phyloP scores from a whole-genome alignment of 2,888 invertebrate species.

The Vannuccia rotundouncinata region DNA sequence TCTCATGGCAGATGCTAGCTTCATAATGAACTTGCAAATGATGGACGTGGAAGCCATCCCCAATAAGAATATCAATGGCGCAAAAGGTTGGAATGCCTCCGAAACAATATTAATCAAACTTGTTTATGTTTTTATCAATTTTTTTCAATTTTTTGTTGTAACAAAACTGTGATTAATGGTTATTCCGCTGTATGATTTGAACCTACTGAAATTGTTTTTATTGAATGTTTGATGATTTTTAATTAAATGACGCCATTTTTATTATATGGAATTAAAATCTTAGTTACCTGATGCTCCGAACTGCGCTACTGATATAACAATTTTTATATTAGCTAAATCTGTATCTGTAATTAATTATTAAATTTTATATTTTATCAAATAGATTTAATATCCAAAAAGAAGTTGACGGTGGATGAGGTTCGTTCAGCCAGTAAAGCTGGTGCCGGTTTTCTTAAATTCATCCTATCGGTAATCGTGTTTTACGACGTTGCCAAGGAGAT shows the following conservation, averaged over 20 bases:
- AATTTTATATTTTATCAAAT: neutral
- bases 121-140: neutral
- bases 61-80: conserved; percentile 36
- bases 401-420: conserved; percentile 66
- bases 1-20: conserved; percentile 41
- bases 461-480: conserved; percentile 72
- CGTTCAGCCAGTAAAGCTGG: conserved; percentile 72
- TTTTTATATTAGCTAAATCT: neutral
- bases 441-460: conserved; percentile 70
- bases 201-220: too few relatives aligned
- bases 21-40: conserved; percentile 36
- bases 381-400: conserved; percentile 38
- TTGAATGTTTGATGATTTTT: too few relatives aligned
- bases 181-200: too few relatives aligned
- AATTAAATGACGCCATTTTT: too few relatives aligned
- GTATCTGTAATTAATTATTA: too few relatives aligned
- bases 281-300: too few relatives aligned
- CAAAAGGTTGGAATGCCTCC: conserved; percentile 31
- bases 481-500: conserved; percentile 72
- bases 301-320: neutral
- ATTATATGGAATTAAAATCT: too few relatives aligned
- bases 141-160: too few relatives aligned
- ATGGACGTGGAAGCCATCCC: conserved; percentile 41
- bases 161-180: too few relatives aligned
- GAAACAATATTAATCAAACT: neutral